Conservation (phyloP, 2,888 invertebrate species). For the Antheraea assamensis region DNA sequence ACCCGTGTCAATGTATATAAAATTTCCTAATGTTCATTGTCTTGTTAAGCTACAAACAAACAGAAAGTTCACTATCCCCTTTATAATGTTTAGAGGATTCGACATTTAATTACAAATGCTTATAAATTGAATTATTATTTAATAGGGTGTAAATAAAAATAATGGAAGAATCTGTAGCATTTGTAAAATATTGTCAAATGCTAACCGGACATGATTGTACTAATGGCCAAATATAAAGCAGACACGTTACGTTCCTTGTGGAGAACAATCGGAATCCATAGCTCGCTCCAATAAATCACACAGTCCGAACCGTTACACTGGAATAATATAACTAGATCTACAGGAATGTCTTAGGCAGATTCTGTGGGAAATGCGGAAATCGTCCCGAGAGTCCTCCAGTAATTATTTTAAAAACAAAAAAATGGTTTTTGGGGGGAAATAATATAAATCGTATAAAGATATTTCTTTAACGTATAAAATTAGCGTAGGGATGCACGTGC, state of each 20-base stretch:
- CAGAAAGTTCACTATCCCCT: too few relatives aligned
- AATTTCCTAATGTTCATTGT: too few relatives aligned
- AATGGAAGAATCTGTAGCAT: not conserved
- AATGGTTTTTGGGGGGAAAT: not conserved
- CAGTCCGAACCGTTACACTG: constrained; percentile 27
- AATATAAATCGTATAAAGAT: too few relatives aligned
- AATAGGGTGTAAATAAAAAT: not conserved
- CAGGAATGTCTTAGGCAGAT: constrained; percentile 2
- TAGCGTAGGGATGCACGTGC: too few relatives aligned
- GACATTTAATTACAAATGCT: too few relatives aligned
- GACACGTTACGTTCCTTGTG: constrained; percentile 7
- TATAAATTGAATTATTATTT: not conserved
- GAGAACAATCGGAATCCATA: constrained; percentile 37
- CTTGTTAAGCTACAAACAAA: too few relatives aligned
- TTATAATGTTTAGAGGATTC: too few relatives aligned
- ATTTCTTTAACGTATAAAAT: too few relatives aligned
- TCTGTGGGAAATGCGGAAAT: not conserved
- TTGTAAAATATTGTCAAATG: not conserved
- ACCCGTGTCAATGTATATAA: too few relatives aligned
- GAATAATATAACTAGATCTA: constrained; percentile 14
- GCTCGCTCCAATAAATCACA: constrained; percentile 42
- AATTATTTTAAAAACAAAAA: not conserved
- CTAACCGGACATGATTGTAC: not conserved
- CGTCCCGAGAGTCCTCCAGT: not conserved
- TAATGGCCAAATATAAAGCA: constrained; percentile 7